Conservation (phyloP, 2,797 vertebrate genomes). For the Euphonia xanthogaster region DNA sequence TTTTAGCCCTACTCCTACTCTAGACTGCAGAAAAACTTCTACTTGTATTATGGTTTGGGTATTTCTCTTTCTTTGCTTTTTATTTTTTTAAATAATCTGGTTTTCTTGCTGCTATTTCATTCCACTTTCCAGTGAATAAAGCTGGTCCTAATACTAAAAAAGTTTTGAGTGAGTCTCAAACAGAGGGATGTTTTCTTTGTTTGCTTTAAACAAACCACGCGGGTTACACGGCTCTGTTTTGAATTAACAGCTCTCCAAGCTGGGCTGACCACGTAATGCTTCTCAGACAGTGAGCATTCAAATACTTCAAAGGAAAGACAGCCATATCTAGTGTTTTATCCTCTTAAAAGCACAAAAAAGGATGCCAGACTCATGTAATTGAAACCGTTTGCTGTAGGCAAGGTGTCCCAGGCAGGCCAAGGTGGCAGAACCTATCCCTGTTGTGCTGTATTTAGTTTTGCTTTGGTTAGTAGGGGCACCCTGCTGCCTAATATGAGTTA, state of each 20-base stretch:
- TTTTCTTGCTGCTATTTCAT: background rate
- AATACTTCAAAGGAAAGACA: background rate
- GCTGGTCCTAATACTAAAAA: background rate
- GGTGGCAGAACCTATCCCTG: background rate
- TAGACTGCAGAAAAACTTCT: background rate
- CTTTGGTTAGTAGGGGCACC: background rate
- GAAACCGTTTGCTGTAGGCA: background rate
- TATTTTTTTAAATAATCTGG: background rate
- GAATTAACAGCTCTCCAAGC: slow-evolving; percentile 16
- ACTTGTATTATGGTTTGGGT: background rate
- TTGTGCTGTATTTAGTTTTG: background rate
- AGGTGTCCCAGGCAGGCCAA: background rate
- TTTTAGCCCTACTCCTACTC: background rate
- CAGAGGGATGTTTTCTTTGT: background rate
- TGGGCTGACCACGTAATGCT: background rate
- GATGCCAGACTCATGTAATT: background rate
- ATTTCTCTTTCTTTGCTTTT: background rate
- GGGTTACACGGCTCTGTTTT: background rate
- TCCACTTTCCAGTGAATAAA: background rate
- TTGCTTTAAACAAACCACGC: background rate
- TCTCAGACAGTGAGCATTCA: background rate
- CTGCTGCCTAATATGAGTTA: background rate
- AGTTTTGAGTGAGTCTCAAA: background rate
- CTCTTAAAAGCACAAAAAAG: background rate
- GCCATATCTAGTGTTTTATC: background rate